phyloP scores from a whole-genome alignment of 2,797 vertebrate species.

The Lepidocolaptes lacrymiger region DNA sequence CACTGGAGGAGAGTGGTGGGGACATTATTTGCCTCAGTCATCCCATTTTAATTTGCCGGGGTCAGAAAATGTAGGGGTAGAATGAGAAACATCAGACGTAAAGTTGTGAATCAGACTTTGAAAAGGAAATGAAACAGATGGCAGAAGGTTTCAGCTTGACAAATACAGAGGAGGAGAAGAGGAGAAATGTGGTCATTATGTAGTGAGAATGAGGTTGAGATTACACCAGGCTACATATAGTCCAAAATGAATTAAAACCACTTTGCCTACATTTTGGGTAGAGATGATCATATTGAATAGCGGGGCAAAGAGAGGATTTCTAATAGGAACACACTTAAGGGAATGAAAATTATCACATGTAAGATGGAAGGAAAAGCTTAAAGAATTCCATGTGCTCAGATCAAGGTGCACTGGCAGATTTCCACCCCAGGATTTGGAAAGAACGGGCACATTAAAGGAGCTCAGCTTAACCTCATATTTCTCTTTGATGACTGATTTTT shows the following conservation, averaged over 20 bases:
- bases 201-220: not conserved
- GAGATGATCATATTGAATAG: not conserved
- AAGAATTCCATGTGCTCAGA: constrained; percentile 23
- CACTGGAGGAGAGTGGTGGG: not conserved
- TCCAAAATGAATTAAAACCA: not conserved
- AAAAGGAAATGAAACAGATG: constrained; percentile 37
- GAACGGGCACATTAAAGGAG: constrained; percentile 51
- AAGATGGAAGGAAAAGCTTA: constrained; percentile 34
- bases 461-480: constrained; percentile 50
- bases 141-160: constrained; percentile 18
- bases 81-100: not conserved
- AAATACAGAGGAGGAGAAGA: not conserved
- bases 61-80: not conserved
- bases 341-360: constrained; percentile 23
- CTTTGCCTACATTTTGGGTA: not conserved
- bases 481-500: constrained; percentile 40
- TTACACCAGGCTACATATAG: not conserved
- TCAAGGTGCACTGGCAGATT: constrained; percentile 59
- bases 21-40: not conserved
- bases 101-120: constrained; percentile 18
- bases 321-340: not conserved
- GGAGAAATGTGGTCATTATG: not conserved
- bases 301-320: not conserved
- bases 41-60: not conserved
- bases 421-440: constrained; percentile 53